Base-by-base conservation (phyloP, 2,888 invertebrate genomes). In the Chorisops tibialis region DNA sequence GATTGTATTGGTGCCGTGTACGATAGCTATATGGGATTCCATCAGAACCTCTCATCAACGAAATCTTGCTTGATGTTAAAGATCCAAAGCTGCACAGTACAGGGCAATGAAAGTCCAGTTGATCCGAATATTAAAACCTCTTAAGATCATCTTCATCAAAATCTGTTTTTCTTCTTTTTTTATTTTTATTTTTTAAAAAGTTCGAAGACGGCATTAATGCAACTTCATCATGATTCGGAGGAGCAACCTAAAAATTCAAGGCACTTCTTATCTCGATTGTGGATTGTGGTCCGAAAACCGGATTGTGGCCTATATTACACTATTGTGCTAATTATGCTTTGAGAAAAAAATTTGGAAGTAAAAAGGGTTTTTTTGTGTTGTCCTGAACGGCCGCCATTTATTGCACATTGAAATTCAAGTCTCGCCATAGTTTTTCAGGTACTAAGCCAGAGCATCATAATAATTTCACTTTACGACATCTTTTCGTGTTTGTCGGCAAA, bases 141-240 rank as follows among this genome's bases (percentile, higher is more conserved):
- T 56, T 38, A 11, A 56, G 18, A 56, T 56, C 56, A 56, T 56
- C 56, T 56, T 43, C 56, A 56, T 56, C 56, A 56, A 54, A n/a
- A 56, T 43, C 30, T 30, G 30, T 39, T 18, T 45, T 43, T 56
- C 30, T 18, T 7, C 30, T 45, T 45, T 43, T 41, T 24, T 56
- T 24, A 16, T 18, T 19, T 56, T 56, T 35, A 43, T 18, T 35
- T 11, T 18, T 16, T 45, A 35, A 14, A 45, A 30, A 18, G 24
- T 18, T 56, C 45, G n/a, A 39, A 30, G 7, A 30, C 30, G 30
- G 9, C 9, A 30, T 30, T 7, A 30, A 52, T 16, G n/a, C 39
- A 30, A 16, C 35, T 30, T 18, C 18, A 45, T 7, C 24, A 43
- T 45, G 43, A 18, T 56, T 56, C 45, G 56, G 56, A 14, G 11